Percentiles rank a stretch among this genome's conserved stretches.
Conservation (phyloP, 2,888 invertebrate genomes). For the Dolichomitus sp. region DNA sequence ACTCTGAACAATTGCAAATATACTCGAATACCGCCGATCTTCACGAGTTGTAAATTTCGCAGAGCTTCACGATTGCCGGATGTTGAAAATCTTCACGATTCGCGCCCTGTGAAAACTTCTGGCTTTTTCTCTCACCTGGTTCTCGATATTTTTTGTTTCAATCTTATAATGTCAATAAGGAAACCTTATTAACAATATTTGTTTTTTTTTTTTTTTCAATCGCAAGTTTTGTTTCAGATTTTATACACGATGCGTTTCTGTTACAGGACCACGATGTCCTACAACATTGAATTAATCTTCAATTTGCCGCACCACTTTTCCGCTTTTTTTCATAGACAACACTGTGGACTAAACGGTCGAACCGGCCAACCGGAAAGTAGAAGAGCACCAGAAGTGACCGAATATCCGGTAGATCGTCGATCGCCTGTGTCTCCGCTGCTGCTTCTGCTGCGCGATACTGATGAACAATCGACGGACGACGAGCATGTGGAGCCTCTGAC, state of each 20-base stretch:
- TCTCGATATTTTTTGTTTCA: background rate
- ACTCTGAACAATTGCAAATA: too few relatives aligned
- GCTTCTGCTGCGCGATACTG: background rate
- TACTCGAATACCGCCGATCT: too few relatives aligned
- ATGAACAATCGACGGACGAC: conserved; percentile 35
- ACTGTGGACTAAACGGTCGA: background rate
- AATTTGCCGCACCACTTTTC: background rate
- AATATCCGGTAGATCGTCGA: conserved; percentile 61
- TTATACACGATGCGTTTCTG: background rate
- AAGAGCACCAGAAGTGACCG: conserved; percentile 45
- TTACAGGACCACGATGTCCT: background rate
- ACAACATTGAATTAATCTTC: background rate
- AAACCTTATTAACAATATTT: background rate
- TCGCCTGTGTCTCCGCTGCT: conserved; percentile 50
- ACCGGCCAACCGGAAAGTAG: conserved; percentile 38
- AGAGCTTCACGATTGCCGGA: background rate
- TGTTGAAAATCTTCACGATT: background rate
- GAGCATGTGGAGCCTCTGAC: conserved; percentile 32
- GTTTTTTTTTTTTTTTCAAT: background rate
- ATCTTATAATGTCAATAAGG: background rate
- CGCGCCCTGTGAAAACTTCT: too few relatives aligned
- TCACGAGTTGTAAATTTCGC: background rate
- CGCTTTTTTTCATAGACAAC: background rate
- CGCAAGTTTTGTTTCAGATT: background rate
- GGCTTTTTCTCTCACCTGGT: background rate